Percentiles rank a stretch among this genome's conserved stretches.
These are phyloP conservation scores for Crambe crambe DNA, from an alignment of 37 sponge, comb jelly and placozoan genomes.

Conservation along the genomic window DNA sequence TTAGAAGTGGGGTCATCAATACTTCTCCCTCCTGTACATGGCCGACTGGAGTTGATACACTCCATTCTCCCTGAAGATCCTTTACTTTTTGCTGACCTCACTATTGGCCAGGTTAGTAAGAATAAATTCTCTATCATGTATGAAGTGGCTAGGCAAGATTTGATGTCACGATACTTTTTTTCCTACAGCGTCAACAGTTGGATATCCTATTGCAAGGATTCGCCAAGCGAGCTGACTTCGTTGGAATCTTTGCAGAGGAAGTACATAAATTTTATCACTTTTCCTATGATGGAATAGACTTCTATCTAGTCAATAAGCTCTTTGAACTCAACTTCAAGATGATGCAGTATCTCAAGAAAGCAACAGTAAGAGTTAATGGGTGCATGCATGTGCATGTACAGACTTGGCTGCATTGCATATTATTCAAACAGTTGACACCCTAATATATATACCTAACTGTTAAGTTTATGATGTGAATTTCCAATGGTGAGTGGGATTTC, in stretches of 20 bases:
- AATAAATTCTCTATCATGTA: too few species aligned
- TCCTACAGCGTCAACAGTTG: conserved; percentile 41
- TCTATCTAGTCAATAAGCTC: conserved; percentile 3
- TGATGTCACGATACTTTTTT: too few species aligned
- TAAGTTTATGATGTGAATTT: background rate
- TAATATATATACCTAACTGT: too few species aligned
- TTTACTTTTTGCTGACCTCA: conserved; percentile 42
- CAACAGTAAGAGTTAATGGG: conserved; percentile 23
- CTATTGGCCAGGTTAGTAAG: conserved; percentile 77
- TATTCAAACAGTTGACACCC: too few species aligned
- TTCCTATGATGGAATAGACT: background rate
- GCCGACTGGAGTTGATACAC: conserved; percentile 72
- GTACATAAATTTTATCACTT: background rate
- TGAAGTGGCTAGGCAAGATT: too few species aligned
- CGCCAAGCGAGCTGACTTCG: conserved; percentile 20
- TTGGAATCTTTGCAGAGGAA: conserved; percentile 21
- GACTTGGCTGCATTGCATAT: too few species aligned
- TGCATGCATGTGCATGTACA: too few species aligned
- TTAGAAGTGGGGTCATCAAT: conserved; percentile 73
- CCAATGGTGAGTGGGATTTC: background rate
- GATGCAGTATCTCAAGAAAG: conserved; percentile 13
- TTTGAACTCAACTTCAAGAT: conserved; percentile 11
- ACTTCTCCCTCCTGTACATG: conserved; percentile 80
- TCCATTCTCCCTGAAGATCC: conserved; percentile 66
- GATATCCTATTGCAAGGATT: conserved; percentile 50